A percentile compares a stretch with the other conserved stretches of the same genome.
Conservation (phyloP, 2,888 invertebrate genomes). For the Xestia xanthographa region DNA sequence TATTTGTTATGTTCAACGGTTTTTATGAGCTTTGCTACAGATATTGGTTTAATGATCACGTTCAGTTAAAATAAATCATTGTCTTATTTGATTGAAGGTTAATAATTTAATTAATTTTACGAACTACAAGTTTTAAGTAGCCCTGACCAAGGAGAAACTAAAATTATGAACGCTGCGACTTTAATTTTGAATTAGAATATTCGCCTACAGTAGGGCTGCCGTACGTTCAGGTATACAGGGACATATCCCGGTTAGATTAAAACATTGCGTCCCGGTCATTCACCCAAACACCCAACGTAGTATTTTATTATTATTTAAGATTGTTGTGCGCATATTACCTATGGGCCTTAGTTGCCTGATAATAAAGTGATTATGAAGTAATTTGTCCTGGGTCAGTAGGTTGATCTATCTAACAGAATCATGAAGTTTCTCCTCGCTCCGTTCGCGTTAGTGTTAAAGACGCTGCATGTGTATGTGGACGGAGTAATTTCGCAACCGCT, state of each 20-base stretch:
- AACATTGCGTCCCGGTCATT: background rate
- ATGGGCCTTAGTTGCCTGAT: background rate
- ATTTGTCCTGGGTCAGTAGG: background rate
- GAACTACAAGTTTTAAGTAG: background rate
- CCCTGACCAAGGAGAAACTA: conserved; percentile 6
- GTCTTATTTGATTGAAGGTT: conserved; percentile 17
- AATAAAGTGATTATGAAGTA: background rate
- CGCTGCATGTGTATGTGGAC: background rate
- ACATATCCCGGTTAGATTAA: background rate
- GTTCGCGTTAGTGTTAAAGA: background rate
- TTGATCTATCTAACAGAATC: background rate
- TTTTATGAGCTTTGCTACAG: conserved; percentile 23
- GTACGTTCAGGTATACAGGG: background rate
- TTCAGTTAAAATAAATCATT: background rate
- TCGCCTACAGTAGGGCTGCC: background rate
- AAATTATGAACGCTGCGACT: background rate
- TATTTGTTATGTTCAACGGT: conserved; percentile 30
- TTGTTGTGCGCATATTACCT: background rate
- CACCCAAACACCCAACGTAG: background rate
- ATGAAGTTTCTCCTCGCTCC: background rate
- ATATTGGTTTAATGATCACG: conserved; percentile 14
- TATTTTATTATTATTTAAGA: background rate
- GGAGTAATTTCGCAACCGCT: background rate
- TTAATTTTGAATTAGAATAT: background rate
- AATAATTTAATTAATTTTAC: conserved; percentile 1